A percentile compares a stretch with the other conserved stretches of the same genome.
Evolutionary conservation across 1,140 invertebrate genomes (phyloP).

Genomic region (Wiebesia pumilae): DNA sequence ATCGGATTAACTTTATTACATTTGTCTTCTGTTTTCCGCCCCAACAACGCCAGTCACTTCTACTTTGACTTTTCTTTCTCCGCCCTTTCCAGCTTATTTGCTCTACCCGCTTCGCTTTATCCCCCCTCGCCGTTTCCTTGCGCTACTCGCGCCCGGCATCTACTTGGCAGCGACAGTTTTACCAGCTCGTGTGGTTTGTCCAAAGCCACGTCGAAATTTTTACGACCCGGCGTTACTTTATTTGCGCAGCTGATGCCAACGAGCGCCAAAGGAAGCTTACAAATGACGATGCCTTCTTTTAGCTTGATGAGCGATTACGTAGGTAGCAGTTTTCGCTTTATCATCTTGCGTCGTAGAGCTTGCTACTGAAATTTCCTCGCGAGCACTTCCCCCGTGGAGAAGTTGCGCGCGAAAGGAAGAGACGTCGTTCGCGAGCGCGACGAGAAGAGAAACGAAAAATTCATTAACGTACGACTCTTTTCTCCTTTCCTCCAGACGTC

Average conservation of each 20-base stretch:
- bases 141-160: background rate
- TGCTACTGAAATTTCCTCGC: too few relatives aligned
- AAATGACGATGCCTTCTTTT: background rate
- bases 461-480: background rate
- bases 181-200: background rate
- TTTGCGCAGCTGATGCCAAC: background rate
- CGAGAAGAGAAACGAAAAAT: background rate
- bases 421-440: too few relatives aligned
- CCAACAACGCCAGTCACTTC: conserved; percentile 65
- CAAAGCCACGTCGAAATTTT: background rate
- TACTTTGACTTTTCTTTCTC: conserved; percentile 11
- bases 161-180: background rate
- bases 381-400: too few relatives aligned
- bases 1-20: conserved; percentile 74
- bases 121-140: background rate
- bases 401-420: too few relatives aligned
- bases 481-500: conserved; percentile 83
- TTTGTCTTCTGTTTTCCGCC: conserved; percentile 69
- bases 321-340: too few relatives aligned
- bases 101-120: background rate
- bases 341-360: too few relatives aligned
- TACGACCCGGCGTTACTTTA: background rate
- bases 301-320: too few relatives aligned
- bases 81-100: conserved; percentile 27
- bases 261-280: background rate